A percentile compares a stretch with the other conserved stretches of the same genome.
Evolutionary conservation across 2,888 invertebrate genomes (phyloP).

Genomic region (Morpho achilles): DNA sequence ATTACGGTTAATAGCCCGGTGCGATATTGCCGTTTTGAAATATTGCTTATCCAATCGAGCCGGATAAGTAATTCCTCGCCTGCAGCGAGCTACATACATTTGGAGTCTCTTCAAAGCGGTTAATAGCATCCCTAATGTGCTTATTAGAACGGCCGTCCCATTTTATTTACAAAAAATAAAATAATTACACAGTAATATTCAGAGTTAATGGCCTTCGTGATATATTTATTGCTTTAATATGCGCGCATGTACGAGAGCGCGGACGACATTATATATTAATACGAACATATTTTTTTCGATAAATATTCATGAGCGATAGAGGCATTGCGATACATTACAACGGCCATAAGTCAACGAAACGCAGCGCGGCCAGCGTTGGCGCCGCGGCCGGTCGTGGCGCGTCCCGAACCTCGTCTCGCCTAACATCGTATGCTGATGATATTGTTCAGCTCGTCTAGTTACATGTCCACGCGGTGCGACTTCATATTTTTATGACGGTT

Average conservation of each 20-base stretch:
- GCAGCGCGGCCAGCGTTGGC: constrained; percentile 43
- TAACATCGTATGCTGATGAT: no score
- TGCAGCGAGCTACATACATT: constrained; percentile 46
- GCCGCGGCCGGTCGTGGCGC: constrained; percentile 39
- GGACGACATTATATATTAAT: constrained; percentile 58
- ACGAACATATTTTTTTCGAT: constrained; percentile 58
- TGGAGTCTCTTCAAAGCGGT: constrained; percentile 40
- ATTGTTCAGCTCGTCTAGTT: constrained; percentile 27
- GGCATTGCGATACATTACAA: constrained; percentile 72
- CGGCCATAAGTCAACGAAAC: constrained; percentile 71
- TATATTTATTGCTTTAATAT: constrained; percentile 65
- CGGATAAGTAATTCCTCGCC: constrained; percentile 46
- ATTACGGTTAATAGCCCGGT: constrained; percentile 32
- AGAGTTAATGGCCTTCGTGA: constrained; percentile 53
- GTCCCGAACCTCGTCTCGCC: constrained; percentile 42
- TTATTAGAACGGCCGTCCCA: constrained; percentile 54
- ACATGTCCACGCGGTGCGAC: constrained; percentile 62
- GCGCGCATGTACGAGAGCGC: constrained; percentile 45
- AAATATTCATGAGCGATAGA: constrained; percentile 78
- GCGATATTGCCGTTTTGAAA: constrained; percentile 37
- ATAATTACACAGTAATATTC: constrained; percentile 60
- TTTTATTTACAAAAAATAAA: constrained; percentile 59
- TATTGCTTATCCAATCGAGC: constrained; percentile 26
- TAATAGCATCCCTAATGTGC: constrained; percentile 57
- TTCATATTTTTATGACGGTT: constrained; percentile 66